Base-by-base conservation (phyloP, 2,113 vertebrate species). In the Henicopernis longicauda region DNA sequence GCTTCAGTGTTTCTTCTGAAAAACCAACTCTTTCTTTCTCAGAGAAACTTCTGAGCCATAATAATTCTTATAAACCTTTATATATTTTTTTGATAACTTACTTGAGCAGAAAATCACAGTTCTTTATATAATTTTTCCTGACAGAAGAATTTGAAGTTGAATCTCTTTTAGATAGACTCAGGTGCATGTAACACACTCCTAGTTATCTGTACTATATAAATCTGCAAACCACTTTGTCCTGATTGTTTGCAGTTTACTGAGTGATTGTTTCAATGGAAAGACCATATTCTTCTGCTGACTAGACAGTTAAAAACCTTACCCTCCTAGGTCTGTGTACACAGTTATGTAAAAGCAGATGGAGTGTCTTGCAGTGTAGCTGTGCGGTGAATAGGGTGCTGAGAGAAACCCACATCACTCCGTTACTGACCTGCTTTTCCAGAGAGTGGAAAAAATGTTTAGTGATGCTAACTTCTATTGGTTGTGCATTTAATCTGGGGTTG, bases 321-420 rank as follows among this genome's bases (percentile, higher is more conserved):
- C 20, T 52, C 3, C 34, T 19, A 45, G 15, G 7, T 65, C 49
- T 71, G 29, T 5, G 8, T 26, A 65, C 25, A 61, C 19, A 54
- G 6, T 13, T 71, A 27, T 17, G 8, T 36, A 40, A 61, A 91
- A 79, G 19, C 67, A 71, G 65, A 57, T 22, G 54, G 58, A 49
- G 19, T 4, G 26, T 34, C 22, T 79, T n/a, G 38, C 12, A 44
- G 65, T 6, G 3, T 12, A 58, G 40, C 36, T 44, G 32, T 0
- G 0, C 2, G 1, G 11, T 10, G 11, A 31, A 4, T 15, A 10
- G 12, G 31, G 44, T 3, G 1, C 14, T 31, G 21, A 63, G 32
- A 80, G 42, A 58, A 29, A 74, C 6, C 9, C 38, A 26, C 31
- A 20, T 31, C 22, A 16, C 19, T 40, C 15, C 2, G 1, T 31